phyloP scores from a whole-genome alignment of 1,140 invertebrate genomes.

The Danaus melanippus region DNA sequence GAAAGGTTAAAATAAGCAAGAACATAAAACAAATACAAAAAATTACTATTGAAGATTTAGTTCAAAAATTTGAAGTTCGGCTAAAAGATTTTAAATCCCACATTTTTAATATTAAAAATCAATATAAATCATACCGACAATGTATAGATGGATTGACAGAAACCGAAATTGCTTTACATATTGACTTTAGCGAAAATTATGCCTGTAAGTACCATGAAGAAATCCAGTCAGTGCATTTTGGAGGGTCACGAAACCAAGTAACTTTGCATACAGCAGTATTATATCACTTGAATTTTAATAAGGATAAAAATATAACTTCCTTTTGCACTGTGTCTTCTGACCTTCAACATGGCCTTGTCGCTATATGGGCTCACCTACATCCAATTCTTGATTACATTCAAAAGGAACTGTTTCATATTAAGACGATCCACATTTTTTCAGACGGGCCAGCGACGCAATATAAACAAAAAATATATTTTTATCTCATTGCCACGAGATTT shows the following conservation, averaged over 20 bases:
- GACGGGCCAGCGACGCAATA: slow-evolving; percentile 33
- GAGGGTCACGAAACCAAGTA: slow-evolving; percentile 25
- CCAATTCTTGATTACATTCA: slow-evolving; percentile 21
- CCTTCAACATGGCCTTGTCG: slow-evolving; percentile 17
- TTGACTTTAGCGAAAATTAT: slow-evolving; percentile 32
- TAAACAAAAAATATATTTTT: slow-evolving; percentile 25
- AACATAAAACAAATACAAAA: no score
- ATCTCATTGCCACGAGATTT: slow-evolving; percentile 11
- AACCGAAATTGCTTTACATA: slow-evolving; percentile 21
- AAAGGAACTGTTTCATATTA: slow-evolving; percentile 8
- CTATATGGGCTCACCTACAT: slow-evolving; percentile 29
- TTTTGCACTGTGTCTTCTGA: slow-evolving; percentile 26
- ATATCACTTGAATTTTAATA: no score
- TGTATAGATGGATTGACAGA: slow-evolving; percentile 12
- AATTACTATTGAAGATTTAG: no score
- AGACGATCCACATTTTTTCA: slow-evolving; percentile 28
- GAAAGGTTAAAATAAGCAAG: no score
- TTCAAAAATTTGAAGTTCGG: no score
- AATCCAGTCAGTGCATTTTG: slow-evolving; percentile 31
- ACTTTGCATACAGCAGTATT: slow-evolving; percentile 29
- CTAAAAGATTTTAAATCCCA: no score
- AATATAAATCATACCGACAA: no score
- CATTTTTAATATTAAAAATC: no score
- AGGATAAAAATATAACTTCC: slow-evolving; percentile 13
- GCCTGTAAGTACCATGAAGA: slow-evolving; percentile 25